These are phyloP conservation scores for Tromatobia lineatoria DNA, from an alignment of 2,888 invertebrate genomes.

Conservation along the genomic window DNA sequence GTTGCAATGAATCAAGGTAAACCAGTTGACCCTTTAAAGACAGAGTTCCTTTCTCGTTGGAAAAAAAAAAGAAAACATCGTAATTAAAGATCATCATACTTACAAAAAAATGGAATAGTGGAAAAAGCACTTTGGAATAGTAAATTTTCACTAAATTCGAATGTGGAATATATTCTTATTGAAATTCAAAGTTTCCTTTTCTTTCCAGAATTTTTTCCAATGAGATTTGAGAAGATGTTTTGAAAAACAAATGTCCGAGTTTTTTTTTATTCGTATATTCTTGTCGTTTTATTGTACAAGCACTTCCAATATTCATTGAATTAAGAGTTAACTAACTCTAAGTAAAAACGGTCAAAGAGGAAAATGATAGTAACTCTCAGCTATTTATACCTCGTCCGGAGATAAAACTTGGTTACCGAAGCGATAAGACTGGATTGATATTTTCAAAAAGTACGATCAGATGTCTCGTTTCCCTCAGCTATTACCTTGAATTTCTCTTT, in stretches of 20 bases:
- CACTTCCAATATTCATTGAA: neutral
- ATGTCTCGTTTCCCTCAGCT: neutral
- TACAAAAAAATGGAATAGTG: no score
- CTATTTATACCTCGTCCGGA: conserved; percentile 23
- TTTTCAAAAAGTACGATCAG: conserved; percentile 6
- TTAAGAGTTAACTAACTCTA: neutral
- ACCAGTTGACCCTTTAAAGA: no score
- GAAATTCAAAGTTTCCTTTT: no score
- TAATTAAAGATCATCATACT: no score
- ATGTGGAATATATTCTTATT: no score
- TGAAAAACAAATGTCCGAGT: no score
- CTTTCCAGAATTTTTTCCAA: no score
- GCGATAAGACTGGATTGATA: conserved; percentile 42
- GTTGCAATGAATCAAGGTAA: neutral
- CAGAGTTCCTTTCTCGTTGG: no score
- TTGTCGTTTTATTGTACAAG: neutral
- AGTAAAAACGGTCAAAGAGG: conserved; percentile 18
- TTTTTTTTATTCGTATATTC: neutral
- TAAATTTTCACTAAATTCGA: no score
- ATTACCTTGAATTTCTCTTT: conserved; percentile 25
- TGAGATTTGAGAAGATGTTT: no score
- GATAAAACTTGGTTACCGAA: conserved; percentile 35
- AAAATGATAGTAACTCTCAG: conserved; percentile 19
- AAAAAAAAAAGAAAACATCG: no score
- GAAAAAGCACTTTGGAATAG: no score